These are phyloP conservation scores for Epizoanthus ramosus DNA, from an alignment of 92 coral and sea anemone species.

Conservation along the genomic window DNA sequence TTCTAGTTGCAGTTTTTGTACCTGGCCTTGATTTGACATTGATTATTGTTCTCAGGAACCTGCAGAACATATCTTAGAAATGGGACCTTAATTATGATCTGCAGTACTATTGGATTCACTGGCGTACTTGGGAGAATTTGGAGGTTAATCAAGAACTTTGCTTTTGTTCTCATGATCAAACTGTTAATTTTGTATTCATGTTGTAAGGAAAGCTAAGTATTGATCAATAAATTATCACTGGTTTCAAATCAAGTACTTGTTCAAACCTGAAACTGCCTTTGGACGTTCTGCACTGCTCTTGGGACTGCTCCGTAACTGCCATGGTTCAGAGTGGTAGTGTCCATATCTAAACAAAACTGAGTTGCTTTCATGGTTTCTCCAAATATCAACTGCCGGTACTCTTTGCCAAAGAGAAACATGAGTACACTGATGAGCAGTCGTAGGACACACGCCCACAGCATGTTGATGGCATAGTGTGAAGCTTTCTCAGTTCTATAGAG, in stretches of 20 bases:
- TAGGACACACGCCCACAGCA: constrained; percentile 11
- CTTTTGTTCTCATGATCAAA: too few species aligned
- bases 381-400: constrained; percentile 66
- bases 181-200: not conserved
- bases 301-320: constrained; percentile 83
- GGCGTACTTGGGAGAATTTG: too few species aligned
- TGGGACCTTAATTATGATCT: too few species aligned
- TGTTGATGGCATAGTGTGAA: constrained; percentile 7
- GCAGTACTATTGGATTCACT: too few species aligned
- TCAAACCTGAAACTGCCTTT: constrained; percentile 56
- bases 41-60: too few species aligned
- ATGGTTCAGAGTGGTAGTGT: constrained; percentile 57
- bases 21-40: too few species aligned
- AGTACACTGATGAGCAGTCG: constrained; percentile 20
- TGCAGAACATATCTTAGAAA: too few species aligned
- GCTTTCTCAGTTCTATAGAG: constrained; percentile 5
- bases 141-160: too few species aligned
- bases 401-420: constrained; percentile 62
- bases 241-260: not conserved
- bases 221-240: not conserved
- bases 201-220: not conserved
- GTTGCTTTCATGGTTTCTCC: constrained; percentile 62
- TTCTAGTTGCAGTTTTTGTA: too few species aligned
- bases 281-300: constrained; percentile 57
- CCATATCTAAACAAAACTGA: constrained; percentile 57